Evolutionary conservation across 2,797 vertebrate genomes (phyloP).

Genomic region (Echeneis naucrates): DNA sequence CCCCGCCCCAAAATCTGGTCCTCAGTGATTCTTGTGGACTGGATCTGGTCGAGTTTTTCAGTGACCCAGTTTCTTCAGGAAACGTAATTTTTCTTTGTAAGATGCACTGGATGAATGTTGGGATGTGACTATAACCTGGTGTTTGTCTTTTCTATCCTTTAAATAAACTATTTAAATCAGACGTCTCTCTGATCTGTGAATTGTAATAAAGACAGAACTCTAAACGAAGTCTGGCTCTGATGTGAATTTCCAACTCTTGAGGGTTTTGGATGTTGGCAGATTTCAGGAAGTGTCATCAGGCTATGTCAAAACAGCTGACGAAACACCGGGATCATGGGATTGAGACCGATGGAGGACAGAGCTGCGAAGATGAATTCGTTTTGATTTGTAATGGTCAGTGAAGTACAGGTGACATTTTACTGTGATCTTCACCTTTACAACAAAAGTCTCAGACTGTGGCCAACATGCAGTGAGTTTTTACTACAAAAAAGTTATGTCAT

Average conservation of each 20-base stretch:
- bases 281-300: slow-evolving; percentile 28
- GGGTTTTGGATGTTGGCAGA: neutral
- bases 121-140: slow-evolving; percentile 91
- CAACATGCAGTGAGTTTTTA: neutral
- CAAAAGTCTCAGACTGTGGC: slow-evolving; percentile 3
- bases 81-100: slow-evolving; percentile 50
- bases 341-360: neutral
- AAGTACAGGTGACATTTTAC: neutral
- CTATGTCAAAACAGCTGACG: slow-evolving; percentile 23
- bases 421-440: neutral
- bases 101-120: slow-evolving; percentile 95
- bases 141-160: slow-evolving; percentile 95
- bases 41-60: no score
- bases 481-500: neutral
- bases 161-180: slow-evolving; percentile 80
- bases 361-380: neutral
- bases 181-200: slow-evolving; percentile 77
- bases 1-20: no score
- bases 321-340: slow-evolving; percentile 1
- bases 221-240: slow-evolving; percentile 4
- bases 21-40: no score
- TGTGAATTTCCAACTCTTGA: neutral
- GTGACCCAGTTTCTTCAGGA: no score
- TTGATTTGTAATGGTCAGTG: neutral
- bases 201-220: slow-evolving; percentile 72